Base-by-base conservation (phyloP, 2,797 vertebrate genomes). In the Echiichthys vipera region DNA sequence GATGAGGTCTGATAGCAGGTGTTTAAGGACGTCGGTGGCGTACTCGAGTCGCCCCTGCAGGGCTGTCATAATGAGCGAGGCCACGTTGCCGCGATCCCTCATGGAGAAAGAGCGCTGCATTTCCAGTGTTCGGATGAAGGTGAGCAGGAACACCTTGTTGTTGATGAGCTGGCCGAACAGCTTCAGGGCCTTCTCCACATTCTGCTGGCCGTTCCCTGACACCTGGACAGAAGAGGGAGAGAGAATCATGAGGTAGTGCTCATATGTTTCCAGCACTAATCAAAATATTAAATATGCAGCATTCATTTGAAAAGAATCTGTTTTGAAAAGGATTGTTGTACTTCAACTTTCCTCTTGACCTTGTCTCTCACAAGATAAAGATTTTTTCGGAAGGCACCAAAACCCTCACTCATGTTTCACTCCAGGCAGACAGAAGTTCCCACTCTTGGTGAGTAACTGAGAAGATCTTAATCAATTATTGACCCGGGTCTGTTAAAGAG, bases 141-240 rank as follows among this genome's bases (percentile, higher is more conserved):
- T 96, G 88, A 99, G 92, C 92, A 99, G 94, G 92, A 99, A 99
- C 67, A 98, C 96, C 83, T 99, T 99, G 94, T 99, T 99, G 96
- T 99, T 99, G 93, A 99, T 95, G 82, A 99, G 95, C 93, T 99
- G 97, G 2, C 95, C 98, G 18, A 99, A 99, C 74, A 97, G 94
- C 93, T 98, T 98, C 89, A 99, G 90, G 75, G 97, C 98, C 82
- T 99, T 99, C 91, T 99, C 98, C 88, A 98, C 97, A 0, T 92
- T 96, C 93, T 96, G 96, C 93, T 99, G 98, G 59, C 97, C 97
- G 0, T 99, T 98, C 1, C 98, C 98, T 0, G 96, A 97, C 22
- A 99, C 98, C 98, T 99, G 90, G 0, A 72, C 36, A 65, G 22
- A 37, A 9, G 32, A 53, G 12, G 45, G 10, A 37, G 24, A 29